Percentiles rank a stretch among this genome's conserved stretches.
Conservation (phyloP, 2,888 invertebrate genomes). For the Harmothoe impar region DNA sequence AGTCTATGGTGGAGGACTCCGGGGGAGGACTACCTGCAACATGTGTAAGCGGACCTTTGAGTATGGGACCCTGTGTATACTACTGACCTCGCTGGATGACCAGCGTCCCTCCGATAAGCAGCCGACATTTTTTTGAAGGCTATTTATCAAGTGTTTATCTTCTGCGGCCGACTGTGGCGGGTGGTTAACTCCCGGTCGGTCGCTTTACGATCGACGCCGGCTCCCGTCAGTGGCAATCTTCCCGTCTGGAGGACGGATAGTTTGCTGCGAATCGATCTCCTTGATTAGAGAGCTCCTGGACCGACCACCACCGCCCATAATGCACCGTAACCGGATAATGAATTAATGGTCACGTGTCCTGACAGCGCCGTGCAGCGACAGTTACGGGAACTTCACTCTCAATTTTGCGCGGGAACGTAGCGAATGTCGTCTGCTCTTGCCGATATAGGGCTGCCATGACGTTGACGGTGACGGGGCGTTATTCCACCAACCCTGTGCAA, state of each 20-base stretch:
- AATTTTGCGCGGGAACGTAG: background rate
- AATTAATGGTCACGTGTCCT: slow-evolving; percentile 59
- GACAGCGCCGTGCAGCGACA: slow-evolving; percentile 18
- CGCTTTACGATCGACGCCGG: background rate
- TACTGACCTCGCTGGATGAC: background rate
- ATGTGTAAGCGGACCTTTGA: too few species aligned
- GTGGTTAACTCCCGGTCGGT: background rate
- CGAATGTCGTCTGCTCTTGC: background rate
- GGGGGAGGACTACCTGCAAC: too few species aligned
- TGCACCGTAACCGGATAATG: slow-evolving; percentile 54
- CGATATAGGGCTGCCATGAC: slow-evolving; percentile 8
- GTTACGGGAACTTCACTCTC: slow-evolving; percentile 29
- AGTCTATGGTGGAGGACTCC: too few species aligned
- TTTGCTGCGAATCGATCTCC: slow-evolving; percentile 52
- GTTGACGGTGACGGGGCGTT: background rate
- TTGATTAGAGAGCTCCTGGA: slow-evolving; percentile 47
- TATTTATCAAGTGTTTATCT: slow-evolving; percentile 31
- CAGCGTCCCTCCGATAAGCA: background rate
- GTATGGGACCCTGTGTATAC: too few species aligned
- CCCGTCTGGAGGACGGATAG: slow-evolving; percentile 40
- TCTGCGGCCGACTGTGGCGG: background rate
- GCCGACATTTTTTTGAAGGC: background rate
- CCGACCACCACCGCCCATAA: slow-evolving; percentile 44
- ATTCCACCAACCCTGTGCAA: background rate
- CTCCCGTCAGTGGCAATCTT: slow-evolving; percentile 10